Conservation (phyloP, 2,113 vertebrate species). For the Eidolon helvum region DNA sequence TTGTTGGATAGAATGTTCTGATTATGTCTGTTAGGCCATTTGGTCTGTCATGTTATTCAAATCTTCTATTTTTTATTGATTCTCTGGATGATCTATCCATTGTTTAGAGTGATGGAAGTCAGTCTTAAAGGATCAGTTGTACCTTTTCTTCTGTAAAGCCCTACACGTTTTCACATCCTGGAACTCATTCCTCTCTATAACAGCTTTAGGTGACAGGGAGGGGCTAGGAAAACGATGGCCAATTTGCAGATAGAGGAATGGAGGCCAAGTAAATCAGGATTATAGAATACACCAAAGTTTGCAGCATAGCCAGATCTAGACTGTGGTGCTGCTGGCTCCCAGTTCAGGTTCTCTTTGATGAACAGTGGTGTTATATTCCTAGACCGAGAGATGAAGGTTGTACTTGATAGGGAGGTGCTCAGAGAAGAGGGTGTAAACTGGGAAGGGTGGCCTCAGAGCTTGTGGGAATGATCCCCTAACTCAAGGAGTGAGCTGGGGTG, state of each 20-base stretch:
- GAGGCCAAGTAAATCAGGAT: neutral
- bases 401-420: neutral
- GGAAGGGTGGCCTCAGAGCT: neutral
- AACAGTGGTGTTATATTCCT: neutral
- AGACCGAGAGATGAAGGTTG: neutral
- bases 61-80: neutral
- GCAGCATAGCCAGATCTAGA: neutral
- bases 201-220: neutral
- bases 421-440: neutral
- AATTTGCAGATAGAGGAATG: neutral
- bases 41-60: too few relatives aligned
- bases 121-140: neutral
- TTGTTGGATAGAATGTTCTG: neutral
- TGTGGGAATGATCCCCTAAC: neutral
- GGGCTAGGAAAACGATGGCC: neutral
- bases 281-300: neutral
- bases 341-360: neutral
- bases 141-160: neutral
- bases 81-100: neutral
- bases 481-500: too few relatives aligned
- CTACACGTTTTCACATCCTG: neutral
- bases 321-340: neutral
- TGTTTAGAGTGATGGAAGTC: neutral
- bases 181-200: neutral
- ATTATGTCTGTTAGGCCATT: neutral